Percentiles rank a stretch among this genome's conserved stretches.
phyloP scores from a whole-genome alignment of 2,113 vertebrate genomes.

The Paedocypris sp. region DNA sequence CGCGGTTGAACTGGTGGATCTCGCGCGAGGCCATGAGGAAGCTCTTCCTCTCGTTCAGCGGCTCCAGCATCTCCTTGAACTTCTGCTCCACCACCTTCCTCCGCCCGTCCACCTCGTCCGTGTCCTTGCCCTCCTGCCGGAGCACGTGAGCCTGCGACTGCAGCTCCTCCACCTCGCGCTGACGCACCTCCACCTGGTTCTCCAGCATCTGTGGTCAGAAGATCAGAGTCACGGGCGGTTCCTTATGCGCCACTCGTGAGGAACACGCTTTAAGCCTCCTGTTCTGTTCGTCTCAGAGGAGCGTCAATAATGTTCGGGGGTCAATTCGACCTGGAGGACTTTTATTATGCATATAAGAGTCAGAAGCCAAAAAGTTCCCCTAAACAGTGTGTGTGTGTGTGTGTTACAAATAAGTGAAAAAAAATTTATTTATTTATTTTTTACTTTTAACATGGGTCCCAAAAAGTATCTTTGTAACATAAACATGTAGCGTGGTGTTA shows the following conservation, averaged over 20 bases:
- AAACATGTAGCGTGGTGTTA: too few relatives aligned
- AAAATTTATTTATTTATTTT: too few relatives aligned
- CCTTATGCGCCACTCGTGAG: background rate
- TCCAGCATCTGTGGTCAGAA: slow-evolving; percentile 75
- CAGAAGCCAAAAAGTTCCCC: too few relatives aligned
- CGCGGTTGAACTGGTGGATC: slow-evolving; percentile 91
- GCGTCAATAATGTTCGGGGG: too few relatives aligned
- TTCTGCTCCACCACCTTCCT: slow-evolving; percentile 76
- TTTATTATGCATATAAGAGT: too few relatives aligned
- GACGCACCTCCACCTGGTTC: slow-evolving; percentile 93
- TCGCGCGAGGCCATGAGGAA: slow-evolving; percentile 85
- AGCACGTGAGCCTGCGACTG: slow-evolving; percentile 82
- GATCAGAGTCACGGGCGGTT: background rate
- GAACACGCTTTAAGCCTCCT: background rate
- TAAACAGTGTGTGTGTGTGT: too few relatives aligned
- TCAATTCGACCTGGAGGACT: too few relatives aligned
- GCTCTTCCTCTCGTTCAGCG: slow-evolving; percentile 70
- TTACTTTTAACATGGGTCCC: too few relatives aligned
- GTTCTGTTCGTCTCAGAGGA: background rate
- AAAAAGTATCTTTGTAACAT: too few relatives aligned
- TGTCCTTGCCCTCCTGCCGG: slow-evolving; percentile 82
- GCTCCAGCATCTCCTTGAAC: slow-evolving; percentile 80
- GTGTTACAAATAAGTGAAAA: too few relatives aligned
- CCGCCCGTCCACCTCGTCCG: slow-evolving; percentile 83
- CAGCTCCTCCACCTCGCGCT: slow-evolving; percentile 88